Base-by-base conservation (phyloP, 2,797 vertebrate species). In the Falco biarmicus region DNA sequence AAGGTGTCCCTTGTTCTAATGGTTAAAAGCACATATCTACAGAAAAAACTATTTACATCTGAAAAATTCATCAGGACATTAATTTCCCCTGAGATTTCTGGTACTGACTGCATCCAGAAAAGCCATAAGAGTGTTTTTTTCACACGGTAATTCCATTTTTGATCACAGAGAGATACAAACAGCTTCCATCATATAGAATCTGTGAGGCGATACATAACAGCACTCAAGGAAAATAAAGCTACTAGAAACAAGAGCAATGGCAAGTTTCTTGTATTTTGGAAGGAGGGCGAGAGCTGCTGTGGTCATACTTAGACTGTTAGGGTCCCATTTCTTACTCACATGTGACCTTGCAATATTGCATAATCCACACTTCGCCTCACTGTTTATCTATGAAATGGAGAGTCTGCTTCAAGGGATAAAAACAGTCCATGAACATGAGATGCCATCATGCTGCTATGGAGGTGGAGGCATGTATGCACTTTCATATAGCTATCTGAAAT, bases 261-360 rank as follows among this genome's bases (percentile, higher is more conserved):
- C 21, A 85, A 84, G 22, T 74, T 87, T 89, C 31, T 60, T 64
- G 9, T 66, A 18, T 65, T 96, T 90, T 79, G 47, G 48, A 90
- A 82, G 64, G 74, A 82, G 56, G 60, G 82, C 63, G 66, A 90
- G 60, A 96, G 68, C 63, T 96, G 89, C 64, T 89, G 39, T 89
- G 74, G 34, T 70, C 32, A 43, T 59, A 11, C 57, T 84, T 59
- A 45, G 19, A 45, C 59, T 93, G 66, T 54, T 51, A 73, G 59
- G 25, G n/a, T 73, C 57, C 86, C n/a, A 28, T 50, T 80, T 59
- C 66, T 71, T 60, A 51, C 34, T 93, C 48, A 53, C 15, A 37
- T 11, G 8, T 82, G 34, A 84, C 37, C 54, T 71, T 61, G 26
- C 37, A 84, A 12, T 68, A 75, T 37, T 74, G 39, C 26, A 43